Percentiles rank a stretch among this genome's conserved stretches.
phyloP scores from a whole-genome alignment of 2,888 invertebrate genomes.

The Fragum whitleyi region DNA sequence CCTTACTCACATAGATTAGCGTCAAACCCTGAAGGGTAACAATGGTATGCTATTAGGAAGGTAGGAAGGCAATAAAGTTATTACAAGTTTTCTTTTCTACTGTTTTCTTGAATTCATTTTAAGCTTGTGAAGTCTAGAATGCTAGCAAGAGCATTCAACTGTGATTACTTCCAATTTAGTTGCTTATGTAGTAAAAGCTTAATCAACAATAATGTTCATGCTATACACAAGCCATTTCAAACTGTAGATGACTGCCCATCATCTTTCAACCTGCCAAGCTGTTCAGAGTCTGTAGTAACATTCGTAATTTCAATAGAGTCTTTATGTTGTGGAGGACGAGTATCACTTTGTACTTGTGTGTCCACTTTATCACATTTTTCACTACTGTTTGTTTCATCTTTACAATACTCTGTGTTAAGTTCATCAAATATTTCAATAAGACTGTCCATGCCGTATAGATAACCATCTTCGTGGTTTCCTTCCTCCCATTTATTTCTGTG shows the following conservation, averaged over 20 bases:
- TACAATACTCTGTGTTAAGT: slow-evolving; percentile 53
- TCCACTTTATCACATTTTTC: not conserved
- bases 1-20: too few species aligned
- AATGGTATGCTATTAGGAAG: too few species aligned
- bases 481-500: slow-evolving; percentile 94
- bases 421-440: slow-evolving; percentile 92
- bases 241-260: slow-evolving; percentile 14
- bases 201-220: too few species aligned
- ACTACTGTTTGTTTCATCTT: not conserved
- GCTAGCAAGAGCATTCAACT: too few species aligned
- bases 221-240: not conserved
- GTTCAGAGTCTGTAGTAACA: slow-evolving; percentile 7
- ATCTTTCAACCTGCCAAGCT: not conserved
- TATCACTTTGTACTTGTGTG: not conserved
- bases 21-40: too few species aligned
- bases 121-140: too few species aligned
- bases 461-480: slow-evolving; percentile 98
- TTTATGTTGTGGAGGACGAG: not conserved
- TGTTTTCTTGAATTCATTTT: too few species aligned
- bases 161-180: too few species aligned
- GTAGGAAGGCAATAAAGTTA: too few species aligned
- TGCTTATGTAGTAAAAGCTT: too few species aligned
- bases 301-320: not conserved
- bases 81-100: too few species aligned
- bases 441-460: slow-evolving; percentile 95